Evolutionary conservation across 2,797 vertebrate species (phyloP).

Genomic region (Craterocephalus amniculus): DNA sequence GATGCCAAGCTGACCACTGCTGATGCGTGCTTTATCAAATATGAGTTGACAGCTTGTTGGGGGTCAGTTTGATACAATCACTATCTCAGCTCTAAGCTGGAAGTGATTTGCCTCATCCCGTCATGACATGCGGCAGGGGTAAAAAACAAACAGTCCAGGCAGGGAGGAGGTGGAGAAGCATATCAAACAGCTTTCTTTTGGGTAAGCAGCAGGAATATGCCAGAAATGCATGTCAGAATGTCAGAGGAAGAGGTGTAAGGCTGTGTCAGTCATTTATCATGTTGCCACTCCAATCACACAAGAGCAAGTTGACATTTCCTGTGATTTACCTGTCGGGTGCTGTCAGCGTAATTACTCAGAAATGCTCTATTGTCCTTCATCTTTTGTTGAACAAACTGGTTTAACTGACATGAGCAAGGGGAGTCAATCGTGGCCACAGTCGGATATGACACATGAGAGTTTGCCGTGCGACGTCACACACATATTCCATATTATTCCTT

Average conservation of each 20-base stretch:
- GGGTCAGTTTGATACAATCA: conserved; percentile 79
- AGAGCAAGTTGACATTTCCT: conserved; percentile 34
- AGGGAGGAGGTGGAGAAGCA: conserved; percentile 37
- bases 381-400: conserved; percentile 16
- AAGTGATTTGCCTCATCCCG: conserved; percentile 69
- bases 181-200: conserved; percentile 49
- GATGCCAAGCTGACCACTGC: conserved; percentile 42
- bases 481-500: not conserved
- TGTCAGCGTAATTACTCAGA: conserved; percentile 39
- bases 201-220: conserved; percentile 25
- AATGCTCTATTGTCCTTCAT: conserved; percentile 36
- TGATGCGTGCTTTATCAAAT: conserved; percentile 79
- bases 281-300: conserved; percentile 40
- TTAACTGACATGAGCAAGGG: conserved; percentile 31
- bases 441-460: conserved; percentile 6
- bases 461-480: not conserved
- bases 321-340: conserved; percentile 52
- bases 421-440: conserved; percentile 17
- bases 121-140: conserved; percentile 59
- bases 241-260: conserved; percentile 23
- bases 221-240: conserved; percentile 42
- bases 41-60: conserved; percentile 81
- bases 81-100: conserved; percentile 63
- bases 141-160: conserved; percentile 46
- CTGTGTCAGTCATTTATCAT: conserved; percentile 13